These are phyloP conservation scores for Scaptomyza polygonia DNA, from an alignment of 2,888 invertebrate species.

Conservation along the genomic window DNA sequence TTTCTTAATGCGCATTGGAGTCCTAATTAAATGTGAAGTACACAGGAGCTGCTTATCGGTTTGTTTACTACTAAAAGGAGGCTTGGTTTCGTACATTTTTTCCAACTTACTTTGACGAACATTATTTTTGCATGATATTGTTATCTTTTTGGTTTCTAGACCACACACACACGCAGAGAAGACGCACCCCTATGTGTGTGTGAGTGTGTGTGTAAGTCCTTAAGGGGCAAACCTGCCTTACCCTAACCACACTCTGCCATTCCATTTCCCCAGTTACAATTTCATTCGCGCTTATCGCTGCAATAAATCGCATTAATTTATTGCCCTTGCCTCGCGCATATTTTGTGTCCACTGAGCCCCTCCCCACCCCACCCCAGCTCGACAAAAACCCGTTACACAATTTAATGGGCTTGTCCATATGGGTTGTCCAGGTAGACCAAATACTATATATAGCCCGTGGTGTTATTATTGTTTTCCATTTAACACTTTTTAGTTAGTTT, in stretches of 20 bases:
- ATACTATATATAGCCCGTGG: constrained; percentile 14
- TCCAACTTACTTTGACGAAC: constrained; percentile 44
- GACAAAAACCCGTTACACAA: constrained; percentile 48
- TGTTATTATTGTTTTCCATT: constrained; percentile 73
- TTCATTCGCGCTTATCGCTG: constrained; percentile 76
- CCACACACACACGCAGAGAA: constrained; percentile 55
- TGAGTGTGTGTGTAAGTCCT: constrained; percentile 22
- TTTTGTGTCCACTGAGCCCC: constrained; percentile 70
- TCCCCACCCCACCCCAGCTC: no score
- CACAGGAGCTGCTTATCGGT: constrained; percentile 58
- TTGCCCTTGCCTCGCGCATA: constrained; percentile 79
- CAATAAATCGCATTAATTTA: constrained; percentile 84
- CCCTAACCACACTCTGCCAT: constrained; percentile 4
- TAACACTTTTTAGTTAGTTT: constrained; percentile 62
- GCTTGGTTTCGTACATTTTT: constrained; percentile 60
- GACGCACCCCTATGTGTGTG: constrained; percentile 29
- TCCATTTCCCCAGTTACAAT: constrained; percentile 29
- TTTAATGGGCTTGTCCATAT: constrained; percentile 73
- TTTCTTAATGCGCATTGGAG: constrained; percentile 74
- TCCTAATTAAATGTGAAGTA: constrained; percentile 71
- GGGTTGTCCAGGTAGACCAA: constrained; percentile 13
- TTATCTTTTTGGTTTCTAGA: constrained; percentile 62
- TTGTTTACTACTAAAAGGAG: neutral
- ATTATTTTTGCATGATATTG: constrained; percentile 66
- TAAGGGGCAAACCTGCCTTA: constrained; percentile 11